Evolutionary conservation across 2,797 vertebrate species (phyloP), one percentile per base, ranked within the genome.

Genomic region (Natrix natrix): DNA sequence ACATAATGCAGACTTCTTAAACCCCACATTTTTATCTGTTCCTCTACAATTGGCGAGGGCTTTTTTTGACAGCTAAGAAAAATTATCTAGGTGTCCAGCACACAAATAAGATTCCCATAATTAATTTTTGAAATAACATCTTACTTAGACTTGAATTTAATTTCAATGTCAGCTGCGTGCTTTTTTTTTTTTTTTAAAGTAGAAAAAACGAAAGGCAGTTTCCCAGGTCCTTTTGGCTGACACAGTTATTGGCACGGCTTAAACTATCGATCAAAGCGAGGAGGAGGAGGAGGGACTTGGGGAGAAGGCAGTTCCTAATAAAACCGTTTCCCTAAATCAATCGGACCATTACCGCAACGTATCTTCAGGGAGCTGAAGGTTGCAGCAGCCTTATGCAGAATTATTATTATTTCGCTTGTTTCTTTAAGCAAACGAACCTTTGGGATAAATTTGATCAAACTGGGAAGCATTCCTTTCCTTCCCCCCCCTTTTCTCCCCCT

Each of bases 321-420:
- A 95, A 96, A 97, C 86, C 90, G 92, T 97, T 97, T 96, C 96
- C 96, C 95, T 97, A 97, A 98, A 98, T 98, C 97, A 97, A 94
- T 98, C 95, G 94, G 94, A 52, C 95, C 90, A 60, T 95, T 97
- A 94, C 96, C 96, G 94, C 97, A 93, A 0, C 96, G 93, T 95
- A 96, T 94, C 96, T 97, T 94, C 8, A 0, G 92, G 87, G 91
- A 96, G 87, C 63, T 43, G 4, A 96, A 96, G 93, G 95, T 95
- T 97, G 94, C 90, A 69, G 93, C 89, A 83, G 96, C 94, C 90
- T 87, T 91, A 74, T 55, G 90, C 88, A 95, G 94, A 94, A 95
- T 94, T 8, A 3, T 24, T 28, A 24, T 24, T 60, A 96, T 95
- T 95, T 96, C 48, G 2, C 26, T 63, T 12, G 26, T 63, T 28